phyloP scores from a whole-genome alignment of 2,888 invertebrate species.

The Ormyrus pomaceus region DNA sequence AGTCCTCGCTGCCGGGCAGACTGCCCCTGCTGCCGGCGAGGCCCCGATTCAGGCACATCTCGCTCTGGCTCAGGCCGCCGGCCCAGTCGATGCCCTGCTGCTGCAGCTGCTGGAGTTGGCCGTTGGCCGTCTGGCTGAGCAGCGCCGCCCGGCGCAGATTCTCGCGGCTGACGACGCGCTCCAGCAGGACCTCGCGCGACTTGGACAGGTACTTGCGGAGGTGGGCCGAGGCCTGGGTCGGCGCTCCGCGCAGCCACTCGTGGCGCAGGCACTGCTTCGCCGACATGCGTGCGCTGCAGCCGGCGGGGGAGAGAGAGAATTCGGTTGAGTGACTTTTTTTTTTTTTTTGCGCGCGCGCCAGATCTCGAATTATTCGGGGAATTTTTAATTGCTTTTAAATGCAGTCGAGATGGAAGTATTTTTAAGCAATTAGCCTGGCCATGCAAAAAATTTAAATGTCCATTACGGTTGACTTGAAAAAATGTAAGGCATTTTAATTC shows the following conservation, averaged over 20 bases:
- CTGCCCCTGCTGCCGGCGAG: conserved; percentile 67
- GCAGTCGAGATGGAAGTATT: too few species aligned
- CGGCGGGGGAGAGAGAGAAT: background rate
- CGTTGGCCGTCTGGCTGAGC: conserved; percentile 65
- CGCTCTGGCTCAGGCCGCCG: conserved; percentile 74
- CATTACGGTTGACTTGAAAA: too few species aligned
- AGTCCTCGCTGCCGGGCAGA: conserved; percentile 61
- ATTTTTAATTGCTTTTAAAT: too few species aligned
- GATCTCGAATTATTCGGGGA: too few species aligned
- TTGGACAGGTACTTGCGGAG: conserved; percentile 76
- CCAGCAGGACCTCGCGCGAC: conserved; percentile 77
- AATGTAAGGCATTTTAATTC: too few species aligned
- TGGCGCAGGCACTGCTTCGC: conserved; percentile 79
- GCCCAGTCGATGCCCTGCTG: conserved; percentile 57
- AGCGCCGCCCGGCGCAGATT: conserved; percentile 70
- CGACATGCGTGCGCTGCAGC: conserved; percentile 77
- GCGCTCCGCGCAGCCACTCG: conserved; percentile 78
- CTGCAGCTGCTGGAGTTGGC: conserved; percentile 32
- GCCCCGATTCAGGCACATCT: conserved; percentile 74
- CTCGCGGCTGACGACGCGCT: conserved; percentile 75
- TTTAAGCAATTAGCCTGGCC: too few species aligned
- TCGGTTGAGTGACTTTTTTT: background rate
- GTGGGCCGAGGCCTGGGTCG: conserved; percentile 73
- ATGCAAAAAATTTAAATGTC: too few species aligned
- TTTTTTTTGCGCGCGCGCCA: background rate